Percentiles rank a stretch among this genome's conserved stretches.
phyloP scores from a whole-genome alignment of 2,888 invertebrate species.

The Aspidapion aeneum region DNA sequence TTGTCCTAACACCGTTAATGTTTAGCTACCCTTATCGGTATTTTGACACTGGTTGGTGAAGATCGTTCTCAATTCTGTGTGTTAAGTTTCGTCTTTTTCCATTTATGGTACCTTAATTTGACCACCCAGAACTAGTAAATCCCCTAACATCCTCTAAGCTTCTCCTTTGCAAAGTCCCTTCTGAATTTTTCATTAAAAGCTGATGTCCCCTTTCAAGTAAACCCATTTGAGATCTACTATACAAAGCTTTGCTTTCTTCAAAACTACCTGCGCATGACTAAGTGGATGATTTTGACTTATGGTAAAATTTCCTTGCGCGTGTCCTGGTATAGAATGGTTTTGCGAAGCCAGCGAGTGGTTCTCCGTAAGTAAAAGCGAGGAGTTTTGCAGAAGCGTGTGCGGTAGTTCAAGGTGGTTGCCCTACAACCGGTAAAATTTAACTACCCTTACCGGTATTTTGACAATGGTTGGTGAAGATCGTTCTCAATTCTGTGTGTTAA shows the following conservation, averaged over 20 bases:
- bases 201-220: slow-evolving; percentile 20
- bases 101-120: slow-evolving; percentile 25
- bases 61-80: too few species aligned
- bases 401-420: too few species aligned
- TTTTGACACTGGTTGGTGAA: too few species aligned
- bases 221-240: slow-evolving; percentile 23
- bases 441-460: slow-evolving; percentile 35
- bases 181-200: slow-evolving; percentile 16
- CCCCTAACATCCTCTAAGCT: slow-evolving; percentile 33
- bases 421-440: slow-evolving; percentile 18
- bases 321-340: neutral
- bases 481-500: slow-evolving; percentile 82
- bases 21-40: too few species aligned
- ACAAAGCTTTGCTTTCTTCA: neutral
- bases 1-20: too few species aligned
- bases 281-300: too few species aligned
- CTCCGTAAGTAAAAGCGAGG: neutral
- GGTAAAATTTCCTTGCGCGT: neutral
- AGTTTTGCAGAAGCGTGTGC: too few species aligned
- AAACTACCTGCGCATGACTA: neutral
- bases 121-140: slow-evolving; percentile 42
- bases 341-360: neutral
- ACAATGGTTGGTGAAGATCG: slow-evolving; percentile 51
- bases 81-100: too few species aligned
- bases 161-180: slow-evolving; percentile 17